Conservation (phyloP, 1,140 invertebrate species). For the Acromyrmex charruanus region DNA sequence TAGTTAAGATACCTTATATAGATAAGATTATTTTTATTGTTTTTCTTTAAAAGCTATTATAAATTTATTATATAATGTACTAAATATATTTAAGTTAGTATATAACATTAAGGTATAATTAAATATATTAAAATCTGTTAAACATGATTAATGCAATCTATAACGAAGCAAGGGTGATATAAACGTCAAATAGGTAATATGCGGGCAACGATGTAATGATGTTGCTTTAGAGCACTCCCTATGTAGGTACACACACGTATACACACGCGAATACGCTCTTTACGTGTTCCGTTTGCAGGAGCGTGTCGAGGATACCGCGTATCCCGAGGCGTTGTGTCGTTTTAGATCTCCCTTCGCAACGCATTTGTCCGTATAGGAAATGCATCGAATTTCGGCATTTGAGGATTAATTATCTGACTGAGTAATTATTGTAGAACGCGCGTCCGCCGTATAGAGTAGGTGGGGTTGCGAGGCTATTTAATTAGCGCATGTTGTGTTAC, state of each 20-base stretch:
- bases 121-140: conserved; percentile 15
- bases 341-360: conserved; percentile 28
- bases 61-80: background rate
- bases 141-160: background rate
- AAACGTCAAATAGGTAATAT: conserved; percentile 33
- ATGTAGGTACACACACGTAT: background rate
- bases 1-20: background rate
- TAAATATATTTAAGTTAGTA: background rate
- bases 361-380: conserved; percentile 23
- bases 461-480: conserved; percentile 28
- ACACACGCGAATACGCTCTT: conserved; percentile 1
- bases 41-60: background rate
- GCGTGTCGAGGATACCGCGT: conserved; percentile 24
- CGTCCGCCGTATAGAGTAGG: conserved; percentile 17
- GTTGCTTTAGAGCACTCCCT: background rate
- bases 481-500: conserved; percentile 41
- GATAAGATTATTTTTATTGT: too few species aligned
- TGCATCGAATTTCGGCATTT: conserved; percentile 45
- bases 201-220: conserved; percentile 43
- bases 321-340: conserved; percentile 39
- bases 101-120: background rate
- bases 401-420: conserved; percentile 63
- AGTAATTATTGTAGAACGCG: conserved; percentile 57
- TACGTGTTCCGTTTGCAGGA: conserved; percentile 31
- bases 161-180: background rate